phyloP scores from a whole-genome alignment of 1,140 invertebrate species.

The Anadara kagoshimensis region DNA sequence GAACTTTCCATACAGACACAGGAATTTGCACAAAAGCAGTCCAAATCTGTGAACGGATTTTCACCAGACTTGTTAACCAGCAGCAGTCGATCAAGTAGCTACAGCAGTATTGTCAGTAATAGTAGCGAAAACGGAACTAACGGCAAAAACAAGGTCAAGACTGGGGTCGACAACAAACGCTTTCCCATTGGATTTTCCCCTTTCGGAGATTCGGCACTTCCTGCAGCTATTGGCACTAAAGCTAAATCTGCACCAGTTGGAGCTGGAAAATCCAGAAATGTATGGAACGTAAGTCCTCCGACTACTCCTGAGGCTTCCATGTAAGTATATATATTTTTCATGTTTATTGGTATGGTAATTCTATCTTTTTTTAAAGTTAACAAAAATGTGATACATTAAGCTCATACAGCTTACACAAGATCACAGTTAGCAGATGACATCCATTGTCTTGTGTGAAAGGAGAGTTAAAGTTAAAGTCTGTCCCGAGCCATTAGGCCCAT shows the following conservation, averaged over 20 bases:
- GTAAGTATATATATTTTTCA: conserved; percentile 26
- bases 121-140: conserved; percentile 36
- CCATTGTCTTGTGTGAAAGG: no score
- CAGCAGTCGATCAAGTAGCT: conserved; percentile 63
- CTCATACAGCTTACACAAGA: no score
- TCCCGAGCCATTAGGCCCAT: no score
- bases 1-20: conserved; percentile 69
- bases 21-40: conserved; percentile 64
- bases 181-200: conserved; percentile 7
- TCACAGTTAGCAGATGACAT: no score
- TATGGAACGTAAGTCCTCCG: conserved; percentile 37
- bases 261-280: conserved; percentile 32
- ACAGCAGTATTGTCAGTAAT: conserved; percentile 69
- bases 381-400: no score
- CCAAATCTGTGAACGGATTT: conserved; percentile 28
- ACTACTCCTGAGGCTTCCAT: conserved; percentile 39
- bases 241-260: conserved; percentile 31
- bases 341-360: neutral
- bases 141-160: conserved; percentile 14
- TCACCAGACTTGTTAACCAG: conserved; percentile 48
- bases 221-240: conserved; percentile 38
- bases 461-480: no score
- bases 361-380: no score
- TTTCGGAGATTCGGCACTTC: neutral
- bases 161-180: conserved; percentile 2